These are phyloP conservation scores for Steromphala cineraria DNA, from an alignment of 2,888 invertebrate genomes.

Conservation along the genomic window DNA sequence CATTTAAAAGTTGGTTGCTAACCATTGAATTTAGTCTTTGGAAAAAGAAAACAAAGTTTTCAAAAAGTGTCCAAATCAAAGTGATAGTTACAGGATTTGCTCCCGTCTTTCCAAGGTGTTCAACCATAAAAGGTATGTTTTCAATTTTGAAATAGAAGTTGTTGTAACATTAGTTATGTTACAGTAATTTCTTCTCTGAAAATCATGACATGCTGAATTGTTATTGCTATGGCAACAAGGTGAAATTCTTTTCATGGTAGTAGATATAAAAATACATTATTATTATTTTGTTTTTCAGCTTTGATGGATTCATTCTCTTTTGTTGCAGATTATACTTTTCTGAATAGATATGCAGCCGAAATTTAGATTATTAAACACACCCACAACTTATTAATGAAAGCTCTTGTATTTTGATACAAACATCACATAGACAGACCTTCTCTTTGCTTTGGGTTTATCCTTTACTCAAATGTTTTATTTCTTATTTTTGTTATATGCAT, in stretches of 20 bases:
- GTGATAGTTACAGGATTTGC: too few species aligned
- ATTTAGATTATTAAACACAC: background rate
- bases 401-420: background rate
- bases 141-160: background rate
- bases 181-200: background rate
- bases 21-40: background rate
- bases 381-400: slow-evolving; percentile 1
- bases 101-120: too few species aligned
- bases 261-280: background rate
- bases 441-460: slow-evolving; percentile 13
- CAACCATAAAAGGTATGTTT: background rate
- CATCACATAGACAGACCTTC: slow-evolving; percentile 11
- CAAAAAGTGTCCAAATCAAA: background rate
- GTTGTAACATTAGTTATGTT: background rate
- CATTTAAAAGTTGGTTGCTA: background rate
- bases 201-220: background rate
- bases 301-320: background rate
- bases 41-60: background rate
- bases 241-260: background rate
- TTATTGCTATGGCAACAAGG: slow-evolving; percentile 4
- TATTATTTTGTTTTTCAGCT: slow-evolving; percentile 12
- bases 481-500: slow-evolving; percentile 16
- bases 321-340: background rate
- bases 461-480: slow-evolving; percentile 15
- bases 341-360: slow-evolving; percentile 13